Conservation (phyloP, 2,888 invertebrate genomes). For the Euplagia quadripunctaria region DNA sequence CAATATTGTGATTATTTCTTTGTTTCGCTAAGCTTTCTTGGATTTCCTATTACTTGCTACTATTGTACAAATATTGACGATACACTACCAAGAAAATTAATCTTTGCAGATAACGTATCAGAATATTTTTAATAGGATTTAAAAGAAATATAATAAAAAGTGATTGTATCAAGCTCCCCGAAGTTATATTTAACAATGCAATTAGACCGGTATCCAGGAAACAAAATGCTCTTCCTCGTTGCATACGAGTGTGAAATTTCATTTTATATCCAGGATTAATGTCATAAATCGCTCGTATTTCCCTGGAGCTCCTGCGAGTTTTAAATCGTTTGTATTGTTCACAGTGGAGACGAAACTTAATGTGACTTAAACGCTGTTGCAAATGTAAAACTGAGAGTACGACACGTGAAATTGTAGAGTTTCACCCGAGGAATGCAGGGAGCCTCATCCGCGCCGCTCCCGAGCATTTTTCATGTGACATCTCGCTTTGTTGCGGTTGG, state of each 20-base stretch:
- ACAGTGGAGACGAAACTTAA: constrained; percentile 74
- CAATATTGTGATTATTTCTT: constrained; percentile 43
- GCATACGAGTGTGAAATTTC: constrained; percentile 73
- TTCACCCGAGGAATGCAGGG: constrained; percentile 77
- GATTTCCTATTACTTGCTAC: constrained; percentile 41
- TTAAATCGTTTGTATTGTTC: constrained; percentile 79
- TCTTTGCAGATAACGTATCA: constrained; percentile 15
- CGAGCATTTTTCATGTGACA: constrained; percentile 86
- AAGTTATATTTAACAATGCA: constrained; percentile 66
- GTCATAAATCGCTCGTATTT: constrained; percentile 76
- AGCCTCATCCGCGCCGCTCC: constrained; percentile 73
- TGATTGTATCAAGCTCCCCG: constrained; percentile 39
- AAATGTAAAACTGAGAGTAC: constrained; percentile 76
- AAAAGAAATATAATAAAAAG: constrained; percentile 39
- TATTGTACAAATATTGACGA: constrained; percentile 43
- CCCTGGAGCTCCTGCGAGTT: constrained; percentile 67
- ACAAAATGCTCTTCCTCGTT: constrained; percentile 64
- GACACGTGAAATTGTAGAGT: constrained; percentile 76
- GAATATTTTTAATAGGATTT: constrained; percentile 12
- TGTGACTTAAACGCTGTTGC: constrained; percentile 78
- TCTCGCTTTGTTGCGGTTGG: constrained; percentile 86
- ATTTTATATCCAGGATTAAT: constrained; percentile 78
- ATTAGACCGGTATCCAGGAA: constrained; percentile 68
- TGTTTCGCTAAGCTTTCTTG: constrained; percentile 42
- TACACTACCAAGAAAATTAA: constrained; percentile 37